phyloP scores from a whole-genome alignment of 2,113 vertebrate species.

The Misgurnus mizolepis region DNA sequence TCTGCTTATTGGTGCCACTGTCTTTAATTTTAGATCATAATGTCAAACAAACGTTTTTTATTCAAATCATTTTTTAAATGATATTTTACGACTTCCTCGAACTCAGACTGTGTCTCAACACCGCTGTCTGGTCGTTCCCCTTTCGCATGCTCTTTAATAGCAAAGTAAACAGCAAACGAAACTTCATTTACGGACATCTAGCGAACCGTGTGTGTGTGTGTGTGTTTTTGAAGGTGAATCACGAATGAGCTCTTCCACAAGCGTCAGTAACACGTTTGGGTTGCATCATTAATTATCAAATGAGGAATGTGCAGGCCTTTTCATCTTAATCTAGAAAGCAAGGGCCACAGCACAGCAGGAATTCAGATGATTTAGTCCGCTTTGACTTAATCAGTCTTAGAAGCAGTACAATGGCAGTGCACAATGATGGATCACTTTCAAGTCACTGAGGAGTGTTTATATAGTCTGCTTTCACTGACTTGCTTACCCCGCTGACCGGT shows the following conservation, averaged over 20 bases:
- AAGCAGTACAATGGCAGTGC: conserved; percentile 56
- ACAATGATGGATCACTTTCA: conserved; percentile 61
- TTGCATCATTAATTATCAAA: conserved; percentile 77
- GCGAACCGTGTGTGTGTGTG: neutral
- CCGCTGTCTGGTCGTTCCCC: conserved; percentile 12
- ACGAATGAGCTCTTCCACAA: conserved; percentile 39
- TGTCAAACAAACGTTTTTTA: conserved; percentile 38
- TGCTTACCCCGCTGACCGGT: conserved; percentile 30
- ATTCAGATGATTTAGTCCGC: conserved; percentile 63
- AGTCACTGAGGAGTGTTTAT: conserved; percentile 61
- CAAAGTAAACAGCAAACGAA: neutral
- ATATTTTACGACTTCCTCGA: conserved; percentile 53
- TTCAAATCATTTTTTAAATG: conserved; percentile 29
- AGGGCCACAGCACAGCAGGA: conserved; percentile 71
- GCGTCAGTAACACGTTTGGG: conserved; percentile 46
- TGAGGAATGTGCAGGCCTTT: conserved; percentile 75
- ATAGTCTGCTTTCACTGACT: conserved; percentile 57
- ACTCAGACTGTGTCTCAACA: conserved; percentile 1
- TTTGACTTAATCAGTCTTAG: conserved; percentile 59
- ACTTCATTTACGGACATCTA: neutral
- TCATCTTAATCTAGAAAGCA: conserved; percentile 69
- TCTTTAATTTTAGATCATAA: conserved; percentile 60
- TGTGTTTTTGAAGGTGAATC: conserved; percentile 26
- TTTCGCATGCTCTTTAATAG: conserved; percentile 26
- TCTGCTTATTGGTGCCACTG: conserved; percentile 60